A percentile compares a stretch with the other conserved stretches of the same genome.
Conservation (phyloP, 2,888 invertebrate species). For the Crepidodera aurea region DNA sequence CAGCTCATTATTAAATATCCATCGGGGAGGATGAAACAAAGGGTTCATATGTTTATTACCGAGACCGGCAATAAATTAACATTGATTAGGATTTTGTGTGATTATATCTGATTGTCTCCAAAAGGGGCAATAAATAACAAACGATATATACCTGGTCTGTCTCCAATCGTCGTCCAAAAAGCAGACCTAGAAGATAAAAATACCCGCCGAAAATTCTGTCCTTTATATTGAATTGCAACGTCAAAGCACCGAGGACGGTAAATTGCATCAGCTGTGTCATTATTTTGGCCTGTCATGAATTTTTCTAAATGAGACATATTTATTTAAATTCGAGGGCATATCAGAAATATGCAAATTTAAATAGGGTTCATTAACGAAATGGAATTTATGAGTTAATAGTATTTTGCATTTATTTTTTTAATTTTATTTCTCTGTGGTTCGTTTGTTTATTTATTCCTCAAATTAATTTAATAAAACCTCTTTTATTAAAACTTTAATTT, state of each 20-base stretch:
- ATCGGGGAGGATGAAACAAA: slow-evolving; percentile 56
- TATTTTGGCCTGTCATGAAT: slow-evolving; percentile 31
- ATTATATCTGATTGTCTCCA: slow-evolving; percentile 62
- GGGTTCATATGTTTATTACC: slow-evolving; percentile 62
- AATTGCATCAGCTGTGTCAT: slow-evolving; percentile 42
- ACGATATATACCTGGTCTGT: slow-evolving; percentile 54
- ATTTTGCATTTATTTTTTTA: too few species aligned
- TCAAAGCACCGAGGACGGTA: slow-evolving; percentile 46
- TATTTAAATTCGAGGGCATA: slow-evolving; percentile 25
- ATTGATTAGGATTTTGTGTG: slow-evolving; percentile 63
- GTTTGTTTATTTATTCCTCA: too few species aligned
- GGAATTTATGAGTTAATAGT: too few species aligned
- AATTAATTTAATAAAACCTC: too few species aligned
- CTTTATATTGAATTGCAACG: slow-evolving; percentile 44
- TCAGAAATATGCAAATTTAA: slow-evolving; percentile 3
- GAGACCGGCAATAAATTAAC: slow-evolving; percentile 61
- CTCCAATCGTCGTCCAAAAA: slow-evolving; percentile 38
- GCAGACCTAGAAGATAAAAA: slow-evolving; percentile 40
- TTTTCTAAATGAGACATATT: slow-evolving; percentile 37
- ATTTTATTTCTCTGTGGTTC: too few species aligned
- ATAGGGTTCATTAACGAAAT: too few species aligned
- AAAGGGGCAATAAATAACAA: slow-evolving; percentile 61
- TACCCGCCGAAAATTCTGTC: slow-evolving; percentile 44
- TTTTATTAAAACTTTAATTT: too few species aligned
- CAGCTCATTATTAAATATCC: slow-evolving; percentile 58